phyloP scores from a whole-genome alignment of 2,888 invertebrate genomes.

The Furcula furcula region DNA sequence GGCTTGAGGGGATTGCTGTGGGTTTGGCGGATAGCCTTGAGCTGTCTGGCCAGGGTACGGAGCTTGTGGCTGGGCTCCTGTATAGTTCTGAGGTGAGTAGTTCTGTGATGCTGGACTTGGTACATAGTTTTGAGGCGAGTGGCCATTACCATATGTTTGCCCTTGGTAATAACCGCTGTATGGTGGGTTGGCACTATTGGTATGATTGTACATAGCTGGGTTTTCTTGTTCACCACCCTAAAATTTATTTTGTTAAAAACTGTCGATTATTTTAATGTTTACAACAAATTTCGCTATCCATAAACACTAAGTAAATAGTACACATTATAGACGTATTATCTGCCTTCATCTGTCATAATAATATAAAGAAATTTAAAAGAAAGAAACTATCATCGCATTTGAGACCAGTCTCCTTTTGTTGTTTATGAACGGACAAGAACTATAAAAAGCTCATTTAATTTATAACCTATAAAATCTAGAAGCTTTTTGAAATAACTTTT shows the following conservation, averaged over 20 bases:
- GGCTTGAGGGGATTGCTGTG: slow-evolving; percentile 67
- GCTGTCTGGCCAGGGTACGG: slow-evolving; percentile 58
- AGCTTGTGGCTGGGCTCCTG: slow-evolving; percentile 54
- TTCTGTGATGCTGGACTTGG: slow-evolving; percentile 64
- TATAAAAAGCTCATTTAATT: not conserved
- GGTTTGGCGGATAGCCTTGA: slow-evolving; percentile 66
- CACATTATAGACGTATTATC: no score
- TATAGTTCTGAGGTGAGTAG: slow-evolving; percentile 65
- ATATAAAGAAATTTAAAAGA: no score
- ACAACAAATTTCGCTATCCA: no score
- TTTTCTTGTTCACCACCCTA: slow-evolving; percentile 76
- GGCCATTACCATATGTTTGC: slow-evolving; percentile 72
- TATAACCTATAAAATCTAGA: slow-evolving; percentile 16
- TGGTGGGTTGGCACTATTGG: slow-evolving; percentile 60
- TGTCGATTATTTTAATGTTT: no score
- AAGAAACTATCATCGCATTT: no score
- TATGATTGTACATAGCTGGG: slow-evolving; percentile 70
- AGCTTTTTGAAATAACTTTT: slow-evolving; percentile 6
- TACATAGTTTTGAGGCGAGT: slow-evolving; percentile 70
- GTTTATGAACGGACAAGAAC: not conserved
- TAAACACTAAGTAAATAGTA: no score
- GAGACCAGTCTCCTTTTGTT: no score
- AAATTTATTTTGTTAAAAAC: no score
- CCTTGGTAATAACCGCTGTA: slow-evolving; percentile 76
- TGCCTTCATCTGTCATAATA: no score